phyloP scores from a whole-genome alignment of 2,888 invertebrate genomes.

The Herminia tarsipennalis region DNA sequence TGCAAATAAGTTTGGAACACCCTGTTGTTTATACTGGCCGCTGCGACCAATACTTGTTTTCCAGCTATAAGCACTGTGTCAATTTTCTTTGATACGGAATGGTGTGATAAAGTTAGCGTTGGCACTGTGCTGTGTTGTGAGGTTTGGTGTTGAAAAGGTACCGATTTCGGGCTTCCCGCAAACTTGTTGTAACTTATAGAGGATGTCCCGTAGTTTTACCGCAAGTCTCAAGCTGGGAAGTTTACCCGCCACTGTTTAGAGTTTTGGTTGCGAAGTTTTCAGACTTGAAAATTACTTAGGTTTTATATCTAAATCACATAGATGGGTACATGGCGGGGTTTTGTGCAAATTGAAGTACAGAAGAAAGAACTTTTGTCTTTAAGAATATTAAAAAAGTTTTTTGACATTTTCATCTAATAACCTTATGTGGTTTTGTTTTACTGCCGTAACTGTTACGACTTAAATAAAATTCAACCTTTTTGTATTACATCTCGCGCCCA shows the following conservation, averaged over 20 bases:
- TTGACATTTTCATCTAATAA: not conserved
- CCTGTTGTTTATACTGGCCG: slow-evolving; percentile 74
- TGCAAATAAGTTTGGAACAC: slow-evolving; percentile 82
- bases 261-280: slow-evolving; percentile 51
- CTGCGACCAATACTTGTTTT: slow-evolving; percentile 52
- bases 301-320: slow-evolving; percentile 41
- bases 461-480: no score
- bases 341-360: slow-evolving; percentile 10
- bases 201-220: slow-evolving; percentile 69
- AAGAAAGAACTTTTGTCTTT: no score
- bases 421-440: not conserved
- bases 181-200: slow-evolving; percentile 64
- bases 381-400: no score
- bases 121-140: slow-evolving; percentile 26
- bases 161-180: slow-evolving; percentile 50
- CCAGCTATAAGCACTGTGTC: slow-evolving; percentile 45
- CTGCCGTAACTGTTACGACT: not conserved
- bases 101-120: slow-evolving; percentile 19
- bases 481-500: no score
- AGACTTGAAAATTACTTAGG: slow-evolving; percentile 46
- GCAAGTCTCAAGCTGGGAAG: slow-evolving; percentile 58
- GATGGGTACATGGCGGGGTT: slow-evolving; percentile 40
- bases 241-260: slow-evolving; percentile 48
- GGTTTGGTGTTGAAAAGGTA: slow-evolving; percentile 29
- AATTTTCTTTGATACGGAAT: slow-evolving; percentile 21